Evolutionary conservation across 1,140 invertebrate genomes (phyloP), one percentile per base, ranked within the genome.

Genomic region (Drosophila mojavensis): DNA sequence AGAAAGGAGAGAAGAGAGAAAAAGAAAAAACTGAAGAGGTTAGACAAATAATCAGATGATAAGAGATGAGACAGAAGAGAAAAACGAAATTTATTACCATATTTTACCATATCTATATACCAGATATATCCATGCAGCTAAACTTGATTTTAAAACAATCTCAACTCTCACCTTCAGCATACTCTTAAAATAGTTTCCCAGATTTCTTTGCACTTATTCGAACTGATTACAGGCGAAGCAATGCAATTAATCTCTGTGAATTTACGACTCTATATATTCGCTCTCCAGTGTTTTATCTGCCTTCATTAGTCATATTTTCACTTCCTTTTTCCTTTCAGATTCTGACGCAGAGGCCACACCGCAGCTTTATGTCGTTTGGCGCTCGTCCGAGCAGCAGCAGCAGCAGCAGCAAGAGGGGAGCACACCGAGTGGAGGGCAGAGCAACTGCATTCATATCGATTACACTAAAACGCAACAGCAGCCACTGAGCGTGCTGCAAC

Each of bases 321-420:
- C 24, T 28, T 5, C 9, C 11, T n/a, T 15, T 20, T 55, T 33
- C 33, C 6, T 33, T 55, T 7, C 80, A 67, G 64, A 69, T 33
- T 30, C 60, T 60, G 74, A 89, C 76, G 76, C 75, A 75, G 76
- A 77, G 53, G 65, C 69, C 66, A 80, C 62, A 55, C 77, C 77
- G 50, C 73, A 79, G 59, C 78, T 92, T 65, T 86, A 82, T 86
- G 91, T 79, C 63, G 79, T 89, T 91, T 92, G 91, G 91, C 89
- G 91, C 70, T 75, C 86, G 48, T 67, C 85, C 43, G 48, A 67
- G 28, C 56, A 65, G 39, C 51, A 47, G 41, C n/a, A 67, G 58
- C 36, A 39, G 36, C 33, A 33, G 33, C 17, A 39, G 36, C 47
- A 67, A 55, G 59, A 78, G 74, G 81, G 76, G 76, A 85, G 62